Base-by-base conservation (phyloP, 37 sponge, comb jelly and placozoan genomes). In the Spongia lamella region DNA sequence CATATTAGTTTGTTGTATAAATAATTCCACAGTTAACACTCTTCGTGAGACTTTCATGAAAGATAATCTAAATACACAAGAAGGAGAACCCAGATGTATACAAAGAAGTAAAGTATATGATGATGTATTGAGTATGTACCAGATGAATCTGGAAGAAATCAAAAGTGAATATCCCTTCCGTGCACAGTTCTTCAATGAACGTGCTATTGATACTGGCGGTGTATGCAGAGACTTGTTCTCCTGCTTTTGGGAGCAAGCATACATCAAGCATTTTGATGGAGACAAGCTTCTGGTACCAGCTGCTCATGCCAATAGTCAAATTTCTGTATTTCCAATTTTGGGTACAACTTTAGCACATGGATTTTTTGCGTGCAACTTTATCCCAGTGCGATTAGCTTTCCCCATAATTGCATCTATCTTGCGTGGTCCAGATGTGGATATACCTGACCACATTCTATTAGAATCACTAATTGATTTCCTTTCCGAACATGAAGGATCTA, bases 181-280 rank as follows among this genome's bases (percentile, higher is more conserved):
- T 14, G 25, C 50, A 30, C 17, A 43, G 27, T 68, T 22, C 26
- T 51, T 51, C 13, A 38, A 47, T 68, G 70, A 68, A 30, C 9
- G 52, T 27, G 70, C 70, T 68, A 30, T 68, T 6, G 70, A 43
- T 68, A 47, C 70, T 22, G 70, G 70, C n/a, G 50, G 70, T 24
- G 70, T 68, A 20, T 64, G n/a, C n/a, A n/a, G n/a, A n/a, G n/a
- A n/a, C n/a, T n/a, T n/a, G n/a, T n/a, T n/a, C n/a, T 68, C 70
- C 6, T 38, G 53, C 15, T 68, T 68, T 21, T 68, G 70, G 70
- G 50, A 43, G 16, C 53, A 68, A 43, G 50, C 70, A 3, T 68
- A 68, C 70, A 5, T 39, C 26, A n/a, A n/a, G n/a, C n/a, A n/a
- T n/a, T n/a, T n/a, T n/a, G 70, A 68, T 68, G 70, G 70, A 3